Conservation (phyloP, 2,888 invertebrate species). For the Mechanitis messenoides region DNA sequence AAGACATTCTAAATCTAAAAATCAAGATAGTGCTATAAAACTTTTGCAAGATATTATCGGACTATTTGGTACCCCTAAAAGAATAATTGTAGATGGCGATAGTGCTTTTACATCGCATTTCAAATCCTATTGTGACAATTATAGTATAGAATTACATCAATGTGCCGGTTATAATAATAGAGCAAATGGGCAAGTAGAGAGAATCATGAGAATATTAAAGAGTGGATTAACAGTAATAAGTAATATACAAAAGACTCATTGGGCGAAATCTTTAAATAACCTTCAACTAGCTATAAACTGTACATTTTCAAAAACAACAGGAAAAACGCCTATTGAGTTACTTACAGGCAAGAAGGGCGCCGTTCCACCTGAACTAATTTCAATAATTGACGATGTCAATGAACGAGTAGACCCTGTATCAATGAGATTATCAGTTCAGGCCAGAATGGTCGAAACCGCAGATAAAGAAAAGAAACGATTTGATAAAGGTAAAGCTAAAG, state of each 20-base stretch:
- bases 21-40: background rate
- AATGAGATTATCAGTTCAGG: background rate
- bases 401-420: slow-evolving; percentile 6
- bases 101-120: slow-evolving; percentile 25
- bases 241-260: slow-evolving; percentile 22
- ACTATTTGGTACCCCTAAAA: slow-evolving; percentile 19
- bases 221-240: no score
- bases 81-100: slow-evolving; percentile 22
- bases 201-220: slow-evolving; percentile 26
- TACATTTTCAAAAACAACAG: slow-evolving; percentile 25
- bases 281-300: slow-evolving; percentile 30
- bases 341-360: slow-evolving; percentile 26
- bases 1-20: slow-evolving; percentile 13
- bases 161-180: slow-evolving; percentile 27
- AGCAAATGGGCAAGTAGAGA: slow-evolving; percentile 30
- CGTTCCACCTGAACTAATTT: slow-evolving; percentile 23
- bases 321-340: slow-evolving; percentile 26
- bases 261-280: slow-evolving; percentile 29
- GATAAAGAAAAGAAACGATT: no score
- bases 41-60: background rate
- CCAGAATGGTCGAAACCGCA: slow-evolving; percentile 7
- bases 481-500: slow-evolving; percentile 10
- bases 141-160: slow-evolving; percentile 20
- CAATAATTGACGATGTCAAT: background rate
- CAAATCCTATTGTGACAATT: slow-evolving; percentile 22